Conservation (phyloP, 2,888 invertebrate genomes). For the Entomobrya proxima region DNA sequence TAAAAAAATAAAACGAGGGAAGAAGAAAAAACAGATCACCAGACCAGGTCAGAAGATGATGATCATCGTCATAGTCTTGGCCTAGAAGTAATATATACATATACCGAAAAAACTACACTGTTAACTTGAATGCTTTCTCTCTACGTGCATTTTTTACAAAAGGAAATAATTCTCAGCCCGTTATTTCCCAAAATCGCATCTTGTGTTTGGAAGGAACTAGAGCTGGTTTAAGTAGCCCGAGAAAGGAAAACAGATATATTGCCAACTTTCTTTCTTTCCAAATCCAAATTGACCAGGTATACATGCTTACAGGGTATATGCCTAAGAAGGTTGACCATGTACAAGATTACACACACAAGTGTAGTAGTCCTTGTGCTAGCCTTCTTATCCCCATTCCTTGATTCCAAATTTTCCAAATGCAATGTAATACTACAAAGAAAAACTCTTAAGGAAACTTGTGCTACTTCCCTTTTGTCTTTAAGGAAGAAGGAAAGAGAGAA, state of each 20-base stretch:
- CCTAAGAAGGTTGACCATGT: too few relatives aligned
- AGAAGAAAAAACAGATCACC: not conserved
- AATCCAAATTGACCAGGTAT: too few relatives aligned
- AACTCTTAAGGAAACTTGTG: not conserved
- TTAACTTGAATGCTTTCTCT: not conserved
- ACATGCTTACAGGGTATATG: too few relatives aligned
- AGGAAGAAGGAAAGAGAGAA: not conserved
- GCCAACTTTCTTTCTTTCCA: too few relatives aligned
- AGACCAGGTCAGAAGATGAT: not conserved
- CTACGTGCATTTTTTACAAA: not conserved
- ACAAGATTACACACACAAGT: too few relatives aligned
- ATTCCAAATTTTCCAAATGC: too few relatives aligned
- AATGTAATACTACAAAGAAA: not conserved
- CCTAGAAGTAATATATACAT: too few relatives aligned
- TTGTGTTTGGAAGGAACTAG: not conserved
- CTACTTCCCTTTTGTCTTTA: constrained; percentile 15
- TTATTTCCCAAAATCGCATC: not conserved
- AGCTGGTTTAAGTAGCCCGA: not conserved
- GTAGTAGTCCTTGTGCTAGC: too few relatives aligned
- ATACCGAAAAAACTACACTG: too few relatives aligned
- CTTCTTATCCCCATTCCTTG: too few relatives aligned
- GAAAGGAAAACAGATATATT: too few relatives aligned
- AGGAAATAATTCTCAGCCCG: not conserved
- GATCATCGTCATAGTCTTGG: not conserved
- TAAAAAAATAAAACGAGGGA: not conserved